phyloP scores from a whole-genome alignment of 2,888 invertebrate genomes.

The Julus scanicus region DNA sequence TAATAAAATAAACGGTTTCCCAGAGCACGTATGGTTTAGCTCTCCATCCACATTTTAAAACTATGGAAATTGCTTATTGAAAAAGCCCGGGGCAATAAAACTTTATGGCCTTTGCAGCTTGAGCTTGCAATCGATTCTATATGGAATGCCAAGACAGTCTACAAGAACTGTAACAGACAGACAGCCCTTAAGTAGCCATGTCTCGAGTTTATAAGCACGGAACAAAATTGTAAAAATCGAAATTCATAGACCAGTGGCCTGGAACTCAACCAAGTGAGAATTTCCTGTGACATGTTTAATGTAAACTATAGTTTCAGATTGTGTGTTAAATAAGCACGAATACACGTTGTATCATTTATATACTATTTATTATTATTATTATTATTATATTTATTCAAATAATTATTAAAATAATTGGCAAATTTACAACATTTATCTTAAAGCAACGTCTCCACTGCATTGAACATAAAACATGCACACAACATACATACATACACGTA shows the following conservation, averaged over 20 bases:
- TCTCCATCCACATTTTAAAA: not conserved
- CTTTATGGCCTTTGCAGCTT: not conserved
- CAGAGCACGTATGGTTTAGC: not conserved
- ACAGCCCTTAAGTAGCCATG: not conserved
- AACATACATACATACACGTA: too few relatives aligned
- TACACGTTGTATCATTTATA: too few relatives aligned
- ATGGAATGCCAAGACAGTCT: not conserved
- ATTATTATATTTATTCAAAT: too few relatives aligned
- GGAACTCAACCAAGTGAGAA: not conserved
- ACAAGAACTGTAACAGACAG: not conserved
- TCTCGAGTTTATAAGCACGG: not conserved
- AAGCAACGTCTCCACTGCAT: too few relatives aligned
- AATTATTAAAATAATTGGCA: too few relatives aligned
- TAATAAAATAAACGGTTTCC: conserved; percentile 8
- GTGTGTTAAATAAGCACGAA: too few relatives aligned
- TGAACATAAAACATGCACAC: too few relatives aligned
- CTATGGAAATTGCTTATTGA: conserved; percentile 38
- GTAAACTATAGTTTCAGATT: too few relatives aligned
- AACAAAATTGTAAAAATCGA: not conserved
- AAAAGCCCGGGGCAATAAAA: not conserved
- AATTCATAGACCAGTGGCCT: not conserved
- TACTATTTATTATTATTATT: too few relatives aligned
- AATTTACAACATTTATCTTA: too few relatives aligned
- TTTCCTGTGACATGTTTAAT: too few relatives aligned
- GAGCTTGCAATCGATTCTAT: not conserved